These are phyloP conservation scores for Chionis minor DNA, from an alignment of 2,113 vertebrate species.

Conservation along the genomic window DNA sequence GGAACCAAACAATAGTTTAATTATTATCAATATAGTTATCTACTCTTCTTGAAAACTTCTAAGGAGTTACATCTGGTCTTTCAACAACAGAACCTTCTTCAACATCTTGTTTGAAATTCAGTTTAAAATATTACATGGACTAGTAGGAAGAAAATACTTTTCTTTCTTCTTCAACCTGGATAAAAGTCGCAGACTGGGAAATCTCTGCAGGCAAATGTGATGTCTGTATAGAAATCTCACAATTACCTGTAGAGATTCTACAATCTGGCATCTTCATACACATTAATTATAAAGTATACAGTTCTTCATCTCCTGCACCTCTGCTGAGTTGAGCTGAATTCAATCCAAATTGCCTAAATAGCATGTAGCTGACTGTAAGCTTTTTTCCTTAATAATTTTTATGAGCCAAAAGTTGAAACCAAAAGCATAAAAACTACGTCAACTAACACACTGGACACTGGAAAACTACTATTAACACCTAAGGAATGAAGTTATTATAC, in stretches of 20 bases:
- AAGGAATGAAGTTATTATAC: not conserved
- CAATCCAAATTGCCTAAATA: constrained; percentile 4
- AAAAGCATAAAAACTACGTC: not conserved
- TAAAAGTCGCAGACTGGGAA: constrained; percentile 84
- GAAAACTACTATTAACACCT: not conserved
- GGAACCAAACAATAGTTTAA: not conserved
- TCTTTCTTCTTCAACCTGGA: constrained; percentile 32
- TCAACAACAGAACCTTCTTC: not conserved
- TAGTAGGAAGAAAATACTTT: not conserved
- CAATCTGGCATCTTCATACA: constrained; percentile 77
- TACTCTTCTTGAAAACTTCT: not conserved
- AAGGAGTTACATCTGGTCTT: not conserved
- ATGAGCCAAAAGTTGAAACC: not conserved
- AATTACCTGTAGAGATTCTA: constrained; percentile 93
- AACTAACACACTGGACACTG: not conserved
- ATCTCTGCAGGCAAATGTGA: constrained; percentile 99
- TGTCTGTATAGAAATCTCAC: constrained; percentile 85
- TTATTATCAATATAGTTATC: not conserved
- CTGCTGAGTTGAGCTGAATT: constrained; percentile 39
- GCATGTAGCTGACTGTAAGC: not conserved
- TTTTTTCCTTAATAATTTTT: not conserved
- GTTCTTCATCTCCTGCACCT: not conserved
- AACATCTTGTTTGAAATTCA: not conserved
- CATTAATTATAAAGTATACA: not conserved
- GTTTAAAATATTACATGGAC: not conserved